Evolutionary conservation across 2,113 vertebrate species (phyloP).

Genomic region (Tenrec ecaudatus): DNA sequence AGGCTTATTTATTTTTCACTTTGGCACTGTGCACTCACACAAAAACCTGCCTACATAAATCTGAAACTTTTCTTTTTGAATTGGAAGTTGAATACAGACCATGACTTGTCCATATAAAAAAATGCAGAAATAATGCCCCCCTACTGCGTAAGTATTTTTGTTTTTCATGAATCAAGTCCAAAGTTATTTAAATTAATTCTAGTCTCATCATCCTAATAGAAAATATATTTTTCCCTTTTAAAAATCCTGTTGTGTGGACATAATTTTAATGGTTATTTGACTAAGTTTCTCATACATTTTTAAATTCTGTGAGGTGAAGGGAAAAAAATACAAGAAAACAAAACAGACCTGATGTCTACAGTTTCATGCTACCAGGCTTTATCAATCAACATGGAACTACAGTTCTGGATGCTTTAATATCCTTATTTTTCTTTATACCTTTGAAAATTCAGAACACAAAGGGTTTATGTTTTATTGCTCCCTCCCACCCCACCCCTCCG

Average conservation of each 20-base stretch:
- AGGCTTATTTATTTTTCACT: constrained; percentile 78
- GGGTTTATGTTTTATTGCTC: constrained; percentile 32
- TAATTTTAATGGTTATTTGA: constrained; percentile 76
- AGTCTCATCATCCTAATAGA: constrained; percentile 81
- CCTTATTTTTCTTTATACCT: constrained; percentile 45
- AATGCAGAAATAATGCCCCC: constrained; percentile 79
- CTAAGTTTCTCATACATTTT: constrained; percentile 65
- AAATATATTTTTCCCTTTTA: constrained; percentile 77
- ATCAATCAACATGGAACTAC: constrained; percentile 43
- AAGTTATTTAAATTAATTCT: constrained; percentile 86
- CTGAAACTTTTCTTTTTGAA: constrained; percentile 84
- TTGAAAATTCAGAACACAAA: constrained; percentile 46
- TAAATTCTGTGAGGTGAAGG: constrained; percentile 70
- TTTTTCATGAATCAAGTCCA: constrained; percentile 80
- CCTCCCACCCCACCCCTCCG: too few species aligned
- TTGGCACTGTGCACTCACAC: constrained; percentile 76
- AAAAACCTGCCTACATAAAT: constrained; percentile 81
- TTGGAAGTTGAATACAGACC: constrained; percentile 78
- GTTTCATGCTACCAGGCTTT: constrained; percentile 59
- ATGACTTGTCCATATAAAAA: constrained; percentile 83
- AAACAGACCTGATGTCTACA: constrained; percentile 15
- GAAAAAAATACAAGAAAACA: neutral
- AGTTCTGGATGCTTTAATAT: neutral
- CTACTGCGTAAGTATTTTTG: constrained; percentile 75
- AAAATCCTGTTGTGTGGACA: constrained; percentile 69